phyloP scores from a whole-genome alignment of 92 coral and sea anemone genomes.

The Galaxea fascicularis region DNA sequence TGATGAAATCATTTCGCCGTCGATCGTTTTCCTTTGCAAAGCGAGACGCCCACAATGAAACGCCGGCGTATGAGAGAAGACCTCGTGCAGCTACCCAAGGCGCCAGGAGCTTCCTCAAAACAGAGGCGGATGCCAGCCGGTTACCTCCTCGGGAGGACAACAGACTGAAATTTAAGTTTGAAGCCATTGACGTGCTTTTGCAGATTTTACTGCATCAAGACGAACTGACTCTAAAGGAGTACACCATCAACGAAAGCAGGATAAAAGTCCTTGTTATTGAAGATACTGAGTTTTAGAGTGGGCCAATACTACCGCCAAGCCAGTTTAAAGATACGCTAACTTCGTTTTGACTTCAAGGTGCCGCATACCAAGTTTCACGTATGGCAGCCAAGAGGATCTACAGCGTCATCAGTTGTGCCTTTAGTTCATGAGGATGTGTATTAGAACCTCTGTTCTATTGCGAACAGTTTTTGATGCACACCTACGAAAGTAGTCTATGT shows the following conservation, averaged over 20 bases:
- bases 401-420: too few relatives aligned
- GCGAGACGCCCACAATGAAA: conserved; percentile 7
- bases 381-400: too few relatives aligned
- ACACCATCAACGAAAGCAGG: conserved; percentile 75
- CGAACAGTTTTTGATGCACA: too few relatives aligned
- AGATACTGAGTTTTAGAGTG: conserved; percentile 76
- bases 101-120: not conserved
- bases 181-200: conserved; percentile 74
- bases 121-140: not conserved
- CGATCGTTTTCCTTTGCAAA: conserved; percentile 22
- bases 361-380: too few relatives aligned
- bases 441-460: too few relatives aligned
- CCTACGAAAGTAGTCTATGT: too few relatives aligned
- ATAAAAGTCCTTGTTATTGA: conserved; percentile 86
- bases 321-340: too few relatives aligned
- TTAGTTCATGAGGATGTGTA: too few relatives aligned
- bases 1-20: conserved; percentile 43
- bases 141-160: conserved; percentile 18
- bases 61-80: not conserved
- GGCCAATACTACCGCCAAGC: not conserved
- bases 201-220: conserved; percentile 80
- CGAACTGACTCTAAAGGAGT: conserved; percentile 75
- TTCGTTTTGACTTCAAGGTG: too few relatives aligned
- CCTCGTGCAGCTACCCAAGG: conserved; percentile 11
- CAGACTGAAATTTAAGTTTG: conserved; percentile 48